These are phyloP conservation scores for Caenorhabditis becei DNA, from an alignment of 2,888 invertebrate genomes.

Conservation along the genomic window DNA sequence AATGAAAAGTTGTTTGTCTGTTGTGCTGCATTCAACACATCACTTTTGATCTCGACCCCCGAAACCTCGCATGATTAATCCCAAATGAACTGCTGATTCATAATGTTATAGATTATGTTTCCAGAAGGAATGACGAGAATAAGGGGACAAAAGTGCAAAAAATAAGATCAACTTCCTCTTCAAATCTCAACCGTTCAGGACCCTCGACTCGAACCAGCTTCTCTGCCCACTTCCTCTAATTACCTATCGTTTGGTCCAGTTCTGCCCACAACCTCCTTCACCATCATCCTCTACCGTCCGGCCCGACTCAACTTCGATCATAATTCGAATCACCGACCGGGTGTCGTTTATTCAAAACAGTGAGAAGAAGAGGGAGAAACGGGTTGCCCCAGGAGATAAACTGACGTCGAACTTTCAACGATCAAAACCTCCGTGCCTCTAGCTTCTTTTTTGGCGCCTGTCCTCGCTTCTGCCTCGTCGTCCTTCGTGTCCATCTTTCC, in stretches of 20 bases:
- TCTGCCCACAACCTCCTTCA: conserved; percentile 9
- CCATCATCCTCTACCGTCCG: conserved; percentile 6
- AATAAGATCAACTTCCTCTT: too few relatives aligned
- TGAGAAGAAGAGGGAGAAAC: conserved; percentile 24
- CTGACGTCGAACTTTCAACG: conserved; percentile 65
- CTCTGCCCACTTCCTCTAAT: conserved; percentile 45
- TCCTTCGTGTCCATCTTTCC: conserved; percentile 49
- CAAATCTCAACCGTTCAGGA: conserved; percentile 13
- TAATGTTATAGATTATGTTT: too few relatives aligned
- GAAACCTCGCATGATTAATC: background rate
- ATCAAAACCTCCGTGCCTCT: conserved; percentile 45
- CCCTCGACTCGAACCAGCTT: conserved; percentile 44
- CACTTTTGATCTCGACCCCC: background rate
- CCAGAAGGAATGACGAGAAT: too few relatives aligned
- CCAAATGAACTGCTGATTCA: too few relatives aligned
- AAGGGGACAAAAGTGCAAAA: too few relatives aligned
- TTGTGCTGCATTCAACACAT: conserved; percentile 2
- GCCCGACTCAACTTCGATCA: conserved; percentile 43
- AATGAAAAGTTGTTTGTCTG: conserved; percentile 10
- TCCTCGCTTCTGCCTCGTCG: conserved; percentile 39
- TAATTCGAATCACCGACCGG: conserved; percentile 49
- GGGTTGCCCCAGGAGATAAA: conserved; percentile 56
- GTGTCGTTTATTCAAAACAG: conserved; percentile 38
- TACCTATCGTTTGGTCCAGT: conserved; percentile 56
- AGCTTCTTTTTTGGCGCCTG: conserved; percentile 49